phyloP scores from a whole-genome alignment of 2,888 invertebrate genomes.

The Melanchra persicariae region DNA sequence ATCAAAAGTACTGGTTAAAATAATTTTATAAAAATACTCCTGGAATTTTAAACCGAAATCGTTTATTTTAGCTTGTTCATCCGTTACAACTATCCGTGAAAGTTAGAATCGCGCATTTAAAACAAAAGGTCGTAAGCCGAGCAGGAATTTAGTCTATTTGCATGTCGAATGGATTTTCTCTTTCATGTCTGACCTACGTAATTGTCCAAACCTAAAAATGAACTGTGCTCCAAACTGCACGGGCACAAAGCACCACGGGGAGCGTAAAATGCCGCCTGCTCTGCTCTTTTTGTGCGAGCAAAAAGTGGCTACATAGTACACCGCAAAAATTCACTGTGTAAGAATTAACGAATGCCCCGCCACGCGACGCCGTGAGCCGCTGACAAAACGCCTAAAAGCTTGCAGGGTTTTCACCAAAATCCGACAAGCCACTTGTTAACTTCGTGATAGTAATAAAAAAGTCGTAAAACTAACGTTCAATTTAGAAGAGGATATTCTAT shows the following conservation, averaged over 20 bases:
- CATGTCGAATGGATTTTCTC: conserved; percentile 52
- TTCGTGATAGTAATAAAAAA: conserved; percentile 9
- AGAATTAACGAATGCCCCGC: conserved; percentile 64
- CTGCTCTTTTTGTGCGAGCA: conserved; percentile 58
- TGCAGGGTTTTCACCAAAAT: conserved; percentile 19
- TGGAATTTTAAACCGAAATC: neutral
- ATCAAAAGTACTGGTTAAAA: no score
- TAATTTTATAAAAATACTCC: neutral
- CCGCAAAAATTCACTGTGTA: conserved; percentile 67
- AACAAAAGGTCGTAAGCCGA: conserved; percentile 34
- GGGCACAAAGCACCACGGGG: conserved; percentile 56
- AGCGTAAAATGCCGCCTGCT: conserved; percentile 53
- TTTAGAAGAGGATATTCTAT: neutral
- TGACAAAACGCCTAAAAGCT: conserved; percentile 42
- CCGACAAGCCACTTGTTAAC: conserved; percentile 54
- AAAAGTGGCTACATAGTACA: conserved; percentile 59
- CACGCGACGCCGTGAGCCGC: conserved; percentile 38
- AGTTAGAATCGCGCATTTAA: conserved; percentile 31
- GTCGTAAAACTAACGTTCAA: neutral
- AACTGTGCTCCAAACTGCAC: conserved; percentile 56
- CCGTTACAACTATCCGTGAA: conserved; percentile 10
- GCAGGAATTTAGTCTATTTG: conserved; percentile 49
- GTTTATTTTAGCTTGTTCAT: neutral
- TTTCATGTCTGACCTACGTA: conserved; percentile 54
- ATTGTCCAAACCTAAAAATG: conserved; percentile 63